These are phyloP conservation scores for Accipiter virgatus DNA, from an alignment of 2,113 vertebrate genomes.

Conservation along the genomic window DNA sequence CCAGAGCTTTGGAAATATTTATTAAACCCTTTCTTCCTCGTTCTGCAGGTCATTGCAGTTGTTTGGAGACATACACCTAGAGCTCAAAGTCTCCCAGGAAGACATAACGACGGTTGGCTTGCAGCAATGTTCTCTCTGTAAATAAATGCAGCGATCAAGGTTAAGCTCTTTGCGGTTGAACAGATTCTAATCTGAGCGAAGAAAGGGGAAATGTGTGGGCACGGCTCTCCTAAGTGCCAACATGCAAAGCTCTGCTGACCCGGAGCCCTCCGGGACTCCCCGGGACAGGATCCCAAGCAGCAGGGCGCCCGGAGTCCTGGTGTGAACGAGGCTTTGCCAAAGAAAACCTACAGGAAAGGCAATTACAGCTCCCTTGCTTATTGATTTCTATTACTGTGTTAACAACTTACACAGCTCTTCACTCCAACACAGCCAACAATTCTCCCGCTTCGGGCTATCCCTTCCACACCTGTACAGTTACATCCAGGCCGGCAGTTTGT, in stretches of 20 bases:
- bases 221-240: neutral
- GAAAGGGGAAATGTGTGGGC: neutral
- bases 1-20: neutral
- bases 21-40: constrained; percentile 23
- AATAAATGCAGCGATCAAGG: neutral
- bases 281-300: neutral
- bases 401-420: neutral
- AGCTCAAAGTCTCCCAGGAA: constrained; percentile 23
- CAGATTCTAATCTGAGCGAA: neutral
- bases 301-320: neutral
- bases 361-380: neutral
- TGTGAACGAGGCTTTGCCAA: neutral
- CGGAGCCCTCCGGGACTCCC: neutral
- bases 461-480: neutral
- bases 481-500: neutral
- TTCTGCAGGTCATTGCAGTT: neutral
- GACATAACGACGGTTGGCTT: neutral
- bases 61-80: neutral
- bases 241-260: neutral
- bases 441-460: neutral
- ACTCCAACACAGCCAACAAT: neutral
- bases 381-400: neutral
- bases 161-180: neutral
- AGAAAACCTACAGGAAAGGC: neutral
- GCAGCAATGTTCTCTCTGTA: constrained; percentile 8